Conservation (phyloP, 2,113 vertebrate genomes). For the Rhabdornis inornatus region DNA sequence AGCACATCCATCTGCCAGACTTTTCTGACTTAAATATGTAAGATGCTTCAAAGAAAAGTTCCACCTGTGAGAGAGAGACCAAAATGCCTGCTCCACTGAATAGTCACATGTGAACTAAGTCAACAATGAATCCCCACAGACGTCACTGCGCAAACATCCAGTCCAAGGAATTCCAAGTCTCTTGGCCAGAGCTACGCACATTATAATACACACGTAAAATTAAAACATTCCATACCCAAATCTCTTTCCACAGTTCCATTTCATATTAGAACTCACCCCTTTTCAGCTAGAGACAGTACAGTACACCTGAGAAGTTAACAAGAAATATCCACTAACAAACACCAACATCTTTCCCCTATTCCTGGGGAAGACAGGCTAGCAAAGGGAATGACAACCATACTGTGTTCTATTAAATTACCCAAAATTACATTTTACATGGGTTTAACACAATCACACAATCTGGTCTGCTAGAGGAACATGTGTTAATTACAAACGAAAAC, state of each 20-base stretch:
- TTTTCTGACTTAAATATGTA: neutral
- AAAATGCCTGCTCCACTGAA: neutral
- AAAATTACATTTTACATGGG: neutral
- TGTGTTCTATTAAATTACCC: neutral
- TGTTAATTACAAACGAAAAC: neutral
- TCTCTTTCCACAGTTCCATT: neutral
- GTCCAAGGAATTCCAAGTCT: neutral
- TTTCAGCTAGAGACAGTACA: neutral
- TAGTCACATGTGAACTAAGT: neutral
- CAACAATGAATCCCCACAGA: neutral
- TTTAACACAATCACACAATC: neutral
- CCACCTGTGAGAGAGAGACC: neutral
- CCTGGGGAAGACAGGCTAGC: neutral
- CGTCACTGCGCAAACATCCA: neutral
- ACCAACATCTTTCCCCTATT: neutral
- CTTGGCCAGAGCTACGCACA: neutral
- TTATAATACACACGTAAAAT: neutral
- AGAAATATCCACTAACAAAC: neutral
- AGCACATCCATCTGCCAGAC: neutral
- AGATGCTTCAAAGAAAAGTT: neutral
- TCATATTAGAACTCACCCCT: neutral
- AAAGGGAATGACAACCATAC: neutral
- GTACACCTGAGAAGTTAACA: neutral
- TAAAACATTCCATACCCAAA: neutral
- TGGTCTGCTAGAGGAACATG: neutral